Conservation (phyloP, 1,140 invertebrate genomes). For the Aricia agestis region DNA sequence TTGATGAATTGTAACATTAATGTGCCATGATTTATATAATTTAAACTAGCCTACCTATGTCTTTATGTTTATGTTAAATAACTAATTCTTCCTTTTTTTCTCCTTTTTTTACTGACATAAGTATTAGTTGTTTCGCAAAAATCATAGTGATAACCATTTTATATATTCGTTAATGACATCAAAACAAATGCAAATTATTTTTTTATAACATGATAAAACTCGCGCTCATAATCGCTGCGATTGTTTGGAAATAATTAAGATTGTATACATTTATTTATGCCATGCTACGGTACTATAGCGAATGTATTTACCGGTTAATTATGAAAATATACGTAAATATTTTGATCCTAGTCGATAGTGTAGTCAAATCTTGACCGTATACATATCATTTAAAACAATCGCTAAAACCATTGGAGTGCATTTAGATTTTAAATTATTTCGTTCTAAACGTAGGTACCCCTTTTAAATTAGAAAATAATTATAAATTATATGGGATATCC, state of each 20-base stretch:
- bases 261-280: constrained; percentile 14
- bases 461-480: constrained; percentile 38
- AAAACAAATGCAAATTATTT: background rate
- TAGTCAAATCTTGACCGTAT: constrained; percentile 46
- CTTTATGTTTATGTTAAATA: too few species aligned
- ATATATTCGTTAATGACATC: background rate
- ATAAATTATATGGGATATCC: constrained; percentile 20
- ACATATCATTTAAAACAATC: constrained; percentile 56
- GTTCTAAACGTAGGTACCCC: constrained; percentile 46
- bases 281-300: constrained; percentile 21
- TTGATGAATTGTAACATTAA: too few species aligned
- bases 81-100: too few species aligned
- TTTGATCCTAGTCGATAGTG: constrained; percentile 37
- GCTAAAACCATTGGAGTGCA: constrained; percentile 25
- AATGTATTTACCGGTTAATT: constrained; percentile 11
- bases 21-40: too few species aligned
- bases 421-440: constrained; percentile 21
- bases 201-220: constrained; percentile 4
- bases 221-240: constrained; percentile 9
- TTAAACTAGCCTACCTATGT: too few species aligned
- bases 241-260: constrained; percentile 19
- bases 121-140: too few species aligned
- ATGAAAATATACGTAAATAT: constrained; percentile 11
- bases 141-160: too few species aligned
- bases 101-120: too few species aligned